Conservation (phyloP, 2,113 vertebrate species). For the Leucosticte australis region DNA sequence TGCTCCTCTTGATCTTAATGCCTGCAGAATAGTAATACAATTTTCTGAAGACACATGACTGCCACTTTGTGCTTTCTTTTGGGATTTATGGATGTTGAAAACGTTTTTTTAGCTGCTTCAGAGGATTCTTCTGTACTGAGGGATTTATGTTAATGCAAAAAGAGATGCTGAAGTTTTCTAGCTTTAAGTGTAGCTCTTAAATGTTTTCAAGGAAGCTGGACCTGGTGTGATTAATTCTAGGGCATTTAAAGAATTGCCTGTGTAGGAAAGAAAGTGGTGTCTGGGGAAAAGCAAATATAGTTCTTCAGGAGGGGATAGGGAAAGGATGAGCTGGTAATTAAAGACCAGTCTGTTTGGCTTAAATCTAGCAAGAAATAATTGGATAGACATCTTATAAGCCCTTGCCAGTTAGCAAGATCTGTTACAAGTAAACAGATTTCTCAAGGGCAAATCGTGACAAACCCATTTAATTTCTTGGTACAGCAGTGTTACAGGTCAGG, state of each 20-base stretch:
- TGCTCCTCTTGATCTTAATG: constrained; percentile 12
- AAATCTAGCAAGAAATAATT: constrained; percentile 28
- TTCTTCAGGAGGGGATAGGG: background rate
- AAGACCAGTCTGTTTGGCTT: constrained; percentile 23
- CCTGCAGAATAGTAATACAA: background rate
- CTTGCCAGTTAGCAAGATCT: background rate
- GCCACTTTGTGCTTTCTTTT: constrained; percentile 48
- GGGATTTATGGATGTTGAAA: constrained; percentile 43
- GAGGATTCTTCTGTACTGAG: background rate
- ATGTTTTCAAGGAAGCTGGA: background rate
- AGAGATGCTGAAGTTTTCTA: background rate
- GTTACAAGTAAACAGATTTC: constrained; percentile 1
- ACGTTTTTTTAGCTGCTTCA: constrained; percentile 43
- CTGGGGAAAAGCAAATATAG: background rate
- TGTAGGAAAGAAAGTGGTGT: background rate
- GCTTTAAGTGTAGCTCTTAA: background rate
- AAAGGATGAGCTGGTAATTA: constrained; percentile 8
- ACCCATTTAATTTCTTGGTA: background rate
- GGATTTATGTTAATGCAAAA: background rate
- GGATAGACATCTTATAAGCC: background rate
- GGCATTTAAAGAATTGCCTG: background rate
- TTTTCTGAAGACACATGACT: background rate
- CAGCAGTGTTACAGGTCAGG: background rate
- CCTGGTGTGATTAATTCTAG: background rate
- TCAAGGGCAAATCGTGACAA: background rate